phyloP scores from a whole-genome alignment of 2,113 vertebrate genomes.

The Corvus cornix region DNA sequence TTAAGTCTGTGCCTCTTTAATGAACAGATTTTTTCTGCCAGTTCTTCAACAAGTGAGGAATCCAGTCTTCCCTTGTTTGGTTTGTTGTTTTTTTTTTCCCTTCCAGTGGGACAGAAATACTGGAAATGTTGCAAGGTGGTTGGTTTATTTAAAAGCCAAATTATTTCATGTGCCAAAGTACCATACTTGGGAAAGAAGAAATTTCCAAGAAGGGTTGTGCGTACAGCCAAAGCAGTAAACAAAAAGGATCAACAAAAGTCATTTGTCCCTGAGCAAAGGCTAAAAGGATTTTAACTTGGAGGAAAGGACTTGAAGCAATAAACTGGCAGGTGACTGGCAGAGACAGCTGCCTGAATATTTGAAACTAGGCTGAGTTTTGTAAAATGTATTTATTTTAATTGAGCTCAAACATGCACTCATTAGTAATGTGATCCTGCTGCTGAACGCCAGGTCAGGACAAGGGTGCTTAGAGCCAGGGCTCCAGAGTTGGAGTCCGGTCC shows the following conservation, averaged over 20 bases:
- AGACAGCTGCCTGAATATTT: constrained; percentile 59
- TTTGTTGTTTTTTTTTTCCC: too few relatives aligned
- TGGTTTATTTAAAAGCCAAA: neutral
- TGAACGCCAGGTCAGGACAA: neutral
- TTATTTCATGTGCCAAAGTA: constrained; percentile 16
- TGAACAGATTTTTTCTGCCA: neutral
- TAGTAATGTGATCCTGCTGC: constrained; percentile 39
- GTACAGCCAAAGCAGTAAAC: constrained; percentile 48
- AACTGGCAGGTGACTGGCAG: constrained; percentile 60
- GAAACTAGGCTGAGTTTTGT: constrained; percentile 49
- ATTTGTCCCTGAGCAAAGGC: neutral
- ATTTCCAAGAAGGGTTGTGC: constrained; percentile 27
- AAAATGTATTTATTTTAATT: constrained; percentile 63
- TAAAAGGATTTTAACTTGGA: constrained; percentile 1
- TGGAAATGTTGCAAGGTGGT: neutral
- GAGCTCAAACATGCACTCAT: constrained; percentile 16
- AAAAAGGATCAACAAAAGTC: constrained; percentile 32
- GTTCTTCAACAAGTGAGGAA: neutral
- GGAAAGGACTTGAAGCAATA: constrained; percentile 7
- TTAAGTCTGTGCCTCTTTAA: neutral
- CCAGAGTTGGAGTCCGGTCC: neutral
- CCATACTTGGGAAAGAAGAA: constrained; percentile 18
- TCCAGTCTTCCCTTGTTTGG: neutral
- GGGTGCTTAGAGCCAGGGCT: constrained; percentile 4
- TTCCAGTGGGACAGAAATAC: constrained; percentile 1